Conservation (phyloP, 2,113 vertebrate species). For the Neodon shergylaensis region DNA sequence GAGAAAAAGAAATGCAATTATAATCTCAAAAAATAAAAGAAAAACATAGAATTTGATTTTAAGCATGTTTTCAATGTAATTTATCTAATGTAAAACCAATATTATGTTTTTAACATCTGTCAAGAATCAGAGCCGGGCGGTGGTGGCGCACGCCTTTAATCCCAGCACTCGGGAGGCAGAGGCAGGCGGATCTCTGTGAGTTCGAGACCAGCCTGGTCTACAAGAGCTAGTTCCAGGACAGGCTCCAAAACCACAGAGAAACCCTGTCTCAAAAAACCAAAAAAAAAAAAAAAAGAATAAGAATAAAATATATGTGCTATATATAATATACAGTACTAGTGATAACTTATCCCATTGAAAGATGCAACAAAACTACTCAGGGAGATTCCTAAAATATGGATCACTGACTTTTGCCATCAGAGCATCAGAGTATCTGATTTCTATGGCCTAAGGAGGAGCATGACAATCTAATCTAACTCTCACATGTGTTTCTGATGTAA, state of each 20-base stretch:
- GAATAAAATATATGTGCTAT: not conserved
- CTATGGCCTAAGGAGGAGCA: not conserved
- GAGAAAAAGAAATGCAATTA: not conserved
- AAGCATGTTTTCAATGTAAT: not conserved
- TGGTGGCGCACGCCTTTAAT: too few relatives aligned
- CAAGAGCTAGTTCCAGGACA: too few relatives aligned
- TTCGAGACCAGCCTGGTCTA: too few relatives aligned
- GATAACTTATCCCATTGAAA: not conserved
- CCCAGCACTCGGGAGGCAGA: too few relatives aligned
- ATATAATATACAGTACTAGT: not conserved
- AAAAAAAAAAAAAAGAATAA: too few relatives aligned
- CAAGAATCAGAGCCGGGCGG: not conserved
- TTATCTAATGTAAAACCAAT: not conserved
- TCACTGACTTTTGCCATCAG: too few relatives aligned
- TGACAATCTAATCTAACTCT: not conserved
- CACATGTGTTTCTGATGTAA: not conserved
- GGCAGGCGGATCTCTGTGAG: too few relatives aligned
- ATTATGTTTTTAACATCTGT: not conserved
- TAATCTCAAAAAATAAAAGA: not conserved
- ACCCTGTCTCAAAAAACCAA: too few relatives aligned
- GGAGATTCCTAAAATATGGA: not conserved
- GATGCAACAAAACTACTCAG: not conserved
- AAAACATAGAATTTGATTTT: not conserved
- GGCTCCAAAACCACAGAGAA: too few relatives aligned
- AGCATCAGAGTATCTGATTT: not conserved